phyloP scores from a whole-genome alignment of 2,797 vertebrate genomes.

The Danio choprae region DNA sequence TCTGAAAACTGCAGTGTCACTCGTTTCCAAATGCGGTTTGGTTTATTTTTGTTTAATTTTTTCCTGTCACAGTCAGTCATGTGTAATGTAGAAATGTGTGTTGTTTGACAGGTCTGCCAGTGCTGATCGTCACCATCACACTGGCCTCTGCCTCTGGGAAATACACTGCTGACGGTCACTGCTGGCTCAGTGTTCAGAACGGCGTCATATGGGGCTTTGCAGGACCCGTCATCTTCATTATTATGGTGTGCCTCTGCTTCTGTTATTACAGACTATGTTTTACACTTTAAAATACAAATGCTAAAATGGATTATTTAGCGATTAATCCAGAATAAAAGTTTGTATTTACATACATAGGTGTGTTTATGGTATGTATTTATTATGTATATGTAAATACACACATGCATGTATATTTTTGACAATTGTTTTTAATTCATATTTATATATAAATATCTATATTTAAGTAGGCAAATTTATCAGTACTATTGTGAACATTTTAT shows the following conservation, averaged over 20 bases:
- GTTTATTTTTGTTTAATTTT: too few relatives aligned
- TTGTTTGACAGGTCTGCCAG: slow-evolving; percentile 74
- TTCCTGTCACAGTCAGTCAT: neutral
- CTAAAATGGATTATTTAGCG: too few relatives aligned
- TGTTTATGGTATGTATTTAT: too few relatives aligned
- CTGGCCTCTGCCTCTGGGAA: slow-evolving; percentile 80
- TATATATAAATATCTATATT: too few relatives aligned
- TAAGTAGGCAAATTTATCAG: too few relatives aligned
- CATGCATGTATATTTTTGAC: too few relatives aligned
- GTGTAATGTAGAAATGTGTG: neutral
- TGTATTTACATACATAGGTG: too few relatives aligned
- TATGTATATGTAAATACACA: too few relatives aligned
- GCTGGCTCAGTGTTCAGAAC: slow-evolving; percentile 84
- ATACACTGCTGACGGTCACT: slow-evolving; percentile 79
- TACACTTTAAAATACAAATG: neutral
- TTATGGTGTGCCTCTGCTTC: slow-evolving; percentile 71
- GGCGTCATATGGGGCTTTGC: slow-evolving; percentile 85
- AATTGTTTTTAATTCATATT: too few relatives aligned
- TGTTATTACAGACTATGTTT: neutral
- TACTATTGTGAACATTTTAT: too few relatives aligned
- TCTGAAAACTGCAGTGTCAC: too few relatives aligned
- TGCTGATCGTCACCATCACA: slow-evolving; percentile 83
- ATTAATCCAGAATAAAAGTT: too few relatives aligned
- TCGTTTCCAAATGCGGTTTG: neutral
- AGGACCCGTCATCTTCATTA: slow-evolving; percentile 85